These are phyloP conservation scores for Rhynchonema sp. DNA, from an alignment of 2,888 invertebrate species.

Conservation along the genomic window DNA sequence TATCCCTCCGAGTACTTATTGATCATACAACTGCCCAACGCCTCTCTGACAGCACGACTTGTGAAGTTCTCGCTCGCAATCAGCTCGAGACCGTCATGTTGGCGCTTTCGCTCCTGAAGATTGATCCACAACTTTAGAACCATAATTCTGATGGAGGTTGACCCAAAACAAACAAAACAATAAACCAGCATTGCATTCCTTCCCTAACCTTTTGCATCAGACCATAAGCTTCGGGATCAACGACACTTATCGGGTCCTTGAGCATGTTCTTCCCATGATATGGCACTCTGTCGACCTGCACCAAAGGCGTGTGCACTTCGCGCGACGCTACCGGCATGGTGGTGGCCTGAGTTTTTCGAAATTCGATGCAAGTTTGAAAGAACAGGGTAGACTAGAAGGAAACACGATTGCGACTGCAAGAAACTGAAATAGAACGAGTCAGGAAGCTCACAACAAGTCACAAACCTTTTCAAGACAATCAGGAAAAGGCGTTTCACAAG, in stretches of 20 bases:
- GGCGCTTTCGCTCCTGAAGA: constrained; percentile 55
- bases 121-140: too few relatives aligned
- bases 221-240: constrained; percentile 64
- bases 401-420: too few relatives aligned
- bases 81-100: constrained; percentile 66
- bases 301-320: neutral
- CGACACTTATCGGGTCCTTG: constrained; percentile 38
- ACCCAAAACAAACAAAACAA: too few relatives aligned
- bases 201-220: constrained; percentile 46
- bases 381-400: too few relatives aligned
- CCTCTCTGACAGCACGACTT: constrained; percentile 33
- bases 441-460: too few relatives aligned
- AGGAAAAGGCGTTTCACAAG: too few relatives aligned
- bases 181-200: neutral
- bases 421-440: too few relatives aligned
- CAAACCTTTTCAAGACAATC: too few relatives aligned
- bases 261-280: constrained; percentile 13
- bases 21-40: constrained; percentile 37
- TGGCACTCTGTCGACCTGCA: neutral
- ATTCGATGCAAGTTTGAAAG: too few relatives aligned
- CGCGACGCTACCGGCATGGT: neutral
- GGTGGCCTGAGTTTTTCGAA: too few relatives aligned
- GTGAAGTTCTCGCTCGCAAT: constrained; percentile 67
- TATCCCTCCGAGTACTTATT: constrained; percentile 44
- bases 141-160: too few relatives aligned